These are phyloP conservation scores for Conger conger DNA, from an alignment of 2,113 vertebrate genomes.

Conservation along the genomic window DNA sequence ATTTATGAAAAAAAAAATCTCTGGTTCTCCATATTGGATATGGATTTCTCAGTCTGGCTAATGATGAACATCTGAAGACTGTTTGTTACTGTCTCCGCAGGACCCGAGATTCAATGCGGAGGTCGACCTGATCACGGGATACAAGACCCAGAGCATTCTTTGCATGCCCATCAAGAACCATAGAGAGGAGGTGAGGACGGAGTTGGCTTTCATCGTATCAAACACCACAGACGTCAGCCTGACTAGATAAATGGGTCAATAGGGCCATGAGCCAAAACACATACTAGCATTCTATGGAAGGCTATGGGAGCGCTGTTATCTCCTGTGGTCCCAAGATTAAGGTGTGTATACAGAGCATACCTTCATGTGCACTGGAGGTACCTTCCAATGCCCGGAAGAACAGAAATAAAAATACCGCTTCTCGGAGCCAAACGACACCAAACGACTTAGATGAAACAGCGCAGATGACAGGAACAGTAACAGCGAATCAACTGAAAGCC, in stretches of 20 bases:
- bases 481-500: background rate
- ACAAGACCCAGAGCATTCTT: slow-evolving; percentile 95
- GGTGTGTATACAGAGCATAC: too few relatives aligned
- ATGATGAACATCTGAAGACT: background rate
- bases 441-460: too few relatives aligned
- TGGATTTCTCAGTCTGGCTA: background rate
- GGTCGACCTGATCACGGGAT: slow-evolving; percentile 96
- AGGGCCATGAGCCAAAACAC: background rate
- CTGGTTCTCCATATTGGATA: background rate
- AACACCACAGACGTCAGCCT: background rate
- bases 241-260: background rate
- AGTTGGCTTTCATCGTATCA: background rate
- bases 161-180: slow-evolving; percentile 99
- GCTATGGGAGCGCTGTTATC: too few relatives aligned
- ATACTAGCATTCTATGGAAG: background rate
- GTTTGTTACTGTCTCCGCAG: slow-evolving; percentile 57
- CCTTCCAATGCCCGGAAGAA: background rate
- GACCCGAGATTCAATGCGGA: slow-evolving; percentile 96
- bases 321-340: too few relatives aligned
- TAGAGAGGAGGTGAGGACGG: slow-evolving; percentile 81
- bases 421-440: too few relatives aligned
- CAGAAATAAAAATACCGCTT: too few relatives aligned
- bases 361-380: too few relatives aligned
- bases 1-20: background rate
- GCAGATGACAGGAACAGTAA: background rate